Conservation (phyloP, 2,797 vertebrate species). For the Melanotaenia nigrans region DNA sequence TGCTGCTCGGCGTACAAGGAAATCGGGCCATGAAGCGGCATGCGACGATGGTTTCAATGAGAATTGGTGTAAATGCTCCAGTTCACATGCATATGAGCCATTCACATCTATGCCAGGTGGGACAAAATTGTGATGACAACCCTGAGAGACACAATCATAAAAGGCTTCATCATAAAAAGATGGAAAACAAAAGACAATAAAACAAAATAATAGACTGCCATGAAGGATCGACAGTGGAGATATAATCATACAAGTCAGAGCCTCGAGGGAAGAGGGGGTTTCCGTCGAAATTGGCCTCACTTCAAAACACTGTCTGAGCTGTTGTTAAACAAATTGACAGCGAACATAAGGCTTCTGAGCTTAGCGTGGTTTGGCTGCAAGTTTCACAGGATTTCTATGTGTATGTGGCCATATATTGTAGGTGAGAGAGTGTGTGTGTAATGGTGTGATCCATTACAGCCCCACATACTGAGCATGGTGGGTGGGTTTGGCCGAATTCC, state of each 20-base stretch:
- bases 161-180: conserved; percentile 46
- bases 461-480: conserved; percentile 28
- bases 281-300: conserved; percentile 41
- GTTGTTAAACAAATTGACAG: conserved; percentile 52
- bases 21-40: conserved; percentile 57
- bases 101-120: conserved; percentile 54
- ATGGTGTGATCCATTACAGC: conserved; percentile 48
- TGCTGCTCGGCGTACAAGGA: conserved; percentile 32
- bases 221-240: conserved; percentile 45
- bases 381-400: conserved; percentile 16
- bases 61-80: conserved; percentile 63
- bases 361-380: conserved; percentile 20
- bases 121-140: conserved; percentile 69
- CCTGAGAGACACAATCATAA: conserved; percentile 69
- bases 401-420: conserved; percentile 2
- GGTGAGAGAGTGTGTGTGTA: not conserved
- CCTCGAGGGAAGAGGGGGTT: conserved; percentile 31
- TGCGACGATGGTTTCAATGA: conserved; percentile 50
- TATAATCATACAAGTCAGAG: conserved; percentile 47
- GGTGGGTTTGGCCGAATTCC: conserved; percentile 60
- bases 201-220: conserved; percentile 59
- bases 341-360: conserved; percentile 32
- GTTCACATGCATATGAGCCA: conserved; percentile 65
- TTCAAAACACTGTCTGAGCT: conserved; percentile 43
- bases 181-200: conserved; percentile 47